These are phyloP conservation scores for Chalcosyrphus nemorum DNA, from an alignment of 2,888 invertebrate genomes.

Conservation along the genomic window DNA sequence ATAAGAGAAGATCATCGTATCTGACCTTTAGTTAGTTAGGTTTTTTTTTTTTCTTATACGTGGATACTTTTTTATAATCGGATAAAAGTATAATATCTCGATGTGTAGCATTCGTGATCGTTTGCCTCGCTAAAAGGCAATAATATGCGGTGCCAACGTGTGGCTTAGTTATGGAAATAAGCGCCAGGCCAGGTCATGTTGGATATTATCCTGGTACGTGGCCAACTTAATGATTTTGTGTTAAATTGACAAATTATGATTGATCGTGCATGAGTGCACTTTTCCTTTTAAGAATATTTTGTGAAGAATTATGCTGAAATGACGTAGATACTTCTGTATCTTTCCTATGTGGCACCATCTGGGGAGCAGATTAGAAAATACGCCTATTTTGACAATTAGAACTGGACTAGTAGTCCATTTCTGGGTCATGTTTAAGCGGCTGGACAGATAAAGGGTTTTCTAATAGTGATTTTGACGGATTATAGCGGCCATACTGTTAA, in stretches of 20 bases:
- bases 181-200: slow-evolving; percentile 51
- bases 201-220: neutral
- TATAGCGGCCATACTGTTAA: too few relatives aligned
- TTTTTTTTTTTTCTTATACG: neutral
- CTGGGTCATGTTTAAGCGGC: too few relatives aligned
- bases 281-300: too few relatives aligned
- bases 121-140: slow-evolving; percentile 10
- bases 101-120: slow-evolving; percentile 22
- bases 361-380: too few relatives aligned
- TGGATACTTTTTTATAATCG: slow-evolving; percentile 30
- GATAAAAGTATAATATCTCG: slow-evolving; percentile 30
- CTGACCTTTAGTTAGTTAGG: slow-evolving; percentile 47
- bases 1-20: slow-evolving; percentile 53
- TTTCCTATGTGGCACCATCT: too few relatives aligned
- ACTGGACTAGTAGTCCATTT: too few relatives aligned
- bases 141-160: slow-evolving; percentile 26
- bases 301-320: too few relatives aligned
- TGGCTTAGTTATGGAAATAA: slow-evolving; percentile 40
- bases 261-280: too few relatives aligned
- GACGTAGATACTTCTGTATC: too few relatives aligned
- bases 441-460: too few relatives aligned
- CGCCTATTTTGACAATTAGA: too few relatives aligned
- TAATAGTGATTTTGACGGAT: too few relatives aligned
- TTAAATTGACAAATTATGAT: slow-evolving; percentile 11
- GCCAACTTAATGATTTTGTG: slow-evolving; percentile 13